Evolutionary conservation across 2,888 invertebrate genomes (phyloP), one percentile per base, ranked within the genome.

Genomic region (Tryphoninae sp.): DNA sequence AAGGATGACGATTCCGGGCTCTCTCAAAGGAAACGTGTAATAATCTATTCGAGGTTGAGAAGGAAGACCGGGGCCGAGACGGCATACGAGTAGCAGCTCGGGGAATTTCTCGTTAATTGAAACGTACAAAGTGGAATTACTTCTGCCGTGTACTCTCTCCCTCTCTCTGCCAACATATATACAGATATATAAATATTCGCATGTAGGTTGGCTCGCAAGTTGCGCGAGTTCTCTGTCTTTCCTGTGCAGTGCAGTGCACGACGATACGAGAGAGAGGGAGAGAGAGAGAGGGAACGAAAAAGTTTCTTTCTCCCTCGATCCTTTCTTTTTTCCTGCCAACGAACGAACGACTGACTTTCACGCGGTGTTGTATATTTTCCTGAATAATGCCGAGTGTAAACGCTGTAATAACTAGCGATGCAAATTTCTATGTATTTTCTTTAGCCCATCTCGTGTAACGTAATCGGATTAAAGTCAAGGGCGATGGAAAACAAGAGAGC

Each of bases 71-170:
- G 22, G 40, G 49, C 8, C 55, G 75, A 45, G 68, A 61, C 69
- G 6, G 58, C 49, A 58, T 49, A 68, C 45, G 42, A 69, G 55
- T 11, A 26, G 22, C 62, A 71, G 69, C 71, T 61, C 69, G 40
- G 71, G 71, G 62, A 33, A 59, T 62, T 72, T 78, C 80, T 53
- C 68, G 69, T 74, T 81, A 81, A 81, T 81, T 81, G 73, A 81
- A 78, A 81, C 78, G 73, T 81, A 81, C 81, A 81, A 74, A 69
- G 81, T 45, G 65, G 40, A 78, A 81, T 81, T 81, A 74, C 78
- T 78, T 81, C 42, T 73, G 73, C 78, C 22, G 59, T 74, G 58
- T 69, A 64, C 58, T 75, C 65, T 65, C 74, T 64, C 68, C 67
- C 65, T 65, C 74, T 64, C 68, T 16, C 33, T 64, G 19, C 59